Percentiles rank a stretch among this genome's conserved stretches.
Evolutionary conservation across 2,797 vertebrate species (phyloP).

Genomic region (Chromis chromis): DNA sequence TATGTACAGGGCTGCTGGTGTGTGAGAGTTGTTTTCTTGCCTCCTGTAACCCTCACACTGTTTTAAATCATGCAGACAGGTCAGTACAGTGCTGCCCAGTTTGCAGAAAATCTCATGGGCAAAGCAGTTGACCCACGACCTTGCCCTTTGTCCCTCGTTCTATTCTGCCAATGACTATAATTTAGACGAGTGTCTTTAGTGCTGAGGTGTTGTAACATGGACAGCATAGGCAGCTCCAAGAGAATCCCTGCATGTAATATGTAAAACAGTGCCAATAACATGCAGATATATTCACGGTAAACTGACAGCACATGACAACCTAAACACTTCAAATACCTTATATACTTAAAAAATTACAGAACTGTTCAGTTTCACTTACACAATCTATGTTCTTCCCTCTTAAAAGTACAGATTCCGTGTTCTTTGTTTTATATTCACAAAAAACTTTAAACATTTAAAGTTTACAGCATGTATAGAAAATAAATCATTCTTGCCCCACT

Average conservation of each 20-base stretch:
- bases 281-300: background rate
- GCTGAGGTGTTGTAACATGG: constrained; percentile 7
- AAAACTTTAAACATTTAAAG: background rate
- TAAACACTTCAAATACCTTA: background rate
- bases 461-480: constrained; percentile 1
- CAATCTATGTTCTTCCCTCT: background rate
- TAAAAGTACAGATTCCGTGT: background rate
- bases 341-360: background rate
- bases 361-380: background rate
- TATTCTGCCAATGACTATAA: constrained; percentile 27
- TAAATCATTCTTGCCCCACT: background rate
- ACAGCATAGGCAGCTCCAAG: background rate
- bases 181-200: constrained; percentile 4
- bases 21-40: constrained; percentile 34
- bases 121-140: constrained; percentile 55
- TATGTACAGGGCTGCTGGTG: constrained; percentile 28
- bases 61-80: constrained; percentile 55
- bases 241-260: constrained; percentile 13
- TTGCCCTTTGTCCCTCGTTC: constrained; percentile 44
- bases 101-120: constrained; percentile 42
- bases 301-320: background rate
- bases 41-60: constrained; percentile 20
- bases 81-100: constrained; percentile 15
- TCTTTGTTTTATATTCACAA: background rate
- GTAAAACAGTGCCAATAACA: background rate